These are phyloP conservation scores for Semnopithecus entellus DNA, from an alignment of 2,113 vertebrate species.

Conservation along the genomic window DNA sequence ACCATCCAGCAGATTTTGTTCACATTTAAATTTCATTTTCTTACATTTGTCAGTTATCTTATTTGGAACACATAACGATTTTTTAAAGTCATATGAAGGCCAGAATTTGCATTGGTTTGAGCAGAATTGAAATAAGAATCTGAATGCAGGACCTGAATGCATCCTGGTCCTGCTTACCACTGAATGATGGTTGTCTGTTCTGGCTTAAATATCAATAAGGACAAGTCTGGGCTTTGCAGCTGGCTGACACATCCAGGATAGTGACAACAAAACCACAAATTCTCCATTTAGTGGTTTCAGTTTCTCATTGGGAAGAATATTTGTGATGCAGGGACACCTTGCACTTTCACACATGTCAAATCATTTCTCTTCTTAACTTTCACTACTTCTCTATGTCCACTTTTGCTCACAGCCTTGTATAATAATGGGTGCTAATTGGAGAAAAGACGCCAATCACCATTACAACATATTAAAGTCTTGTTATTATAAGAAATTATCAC, in stretches of 20 bases:
- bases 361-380: not conserved
- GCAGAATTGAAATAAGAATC: not conserved
- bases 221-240: not conserved
- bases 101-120: not conserved
- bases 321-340: not conserved
- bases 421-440: not conserved
- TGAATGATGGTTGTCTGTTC: not conserved
- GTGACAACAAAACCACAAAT: not conserved
- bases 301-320: not conserved
- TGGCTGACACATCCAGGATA: not conserved
- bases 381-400: not conserved
- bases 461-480: not conserved
- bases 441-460: not conserved
- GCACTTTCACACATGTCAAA: not conserved
- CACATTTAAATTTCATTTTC: conserved; percentile 13
- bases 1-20: not conserved
- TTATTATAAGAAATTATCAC: not conserved
- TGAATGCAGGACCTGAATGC: not conserved
- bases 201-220: not conserved
- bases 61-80: not conserved
- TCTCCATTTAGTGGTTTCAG: too few species aligned
- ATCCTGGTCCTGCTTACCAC: too few species aligned
- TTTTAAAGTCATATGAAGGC: not conserved
- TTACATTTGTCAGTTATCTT: not conserved
- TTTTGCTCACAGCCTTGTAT: not conserved